phyloP scores from a whole-genome alignment of 2,797 vertebrate genomes.

The Protonibea diacanthus region DNA sequence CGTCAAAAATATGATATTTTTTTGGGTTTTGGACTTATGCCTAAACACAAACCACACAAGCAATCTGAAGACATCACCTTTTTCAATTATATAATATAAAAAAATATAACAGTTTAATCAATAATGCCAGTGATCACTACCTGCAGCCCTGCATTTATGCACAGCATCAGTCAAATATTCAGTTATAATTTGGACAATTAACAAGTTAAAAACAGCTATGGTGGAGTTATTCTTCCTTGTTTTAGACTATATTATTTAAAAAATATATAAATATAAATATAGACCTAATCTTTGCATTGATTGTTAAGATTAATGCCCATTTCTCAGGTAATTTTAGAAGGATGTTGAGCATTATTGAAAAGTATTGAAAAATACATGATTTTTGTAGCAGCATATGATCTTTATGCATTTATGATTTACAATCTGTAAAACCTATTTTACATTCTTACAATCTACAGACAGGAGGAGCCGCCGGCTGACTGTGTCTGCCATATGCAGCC shows the following conservation, averaged over 20 bases:
- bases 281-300: neutral
- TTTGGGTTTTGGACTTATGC: neutral
- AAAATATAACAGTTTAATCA: neutral
- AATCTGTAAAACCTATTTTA: slow-evolving; percentile 3
- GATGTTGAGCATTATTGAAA: neutral
- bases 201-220: neutral
- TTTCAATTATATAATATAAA: neutral
- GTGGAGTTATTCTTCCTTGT: neutral
- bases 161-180: neutral
- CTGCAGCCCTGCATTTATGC: neutral
- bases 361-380: neutral
- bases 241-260: neutral
- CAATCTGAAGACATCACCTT: neutral
- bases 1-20: neutral
- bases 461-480: neutral
- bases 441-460: neutral
- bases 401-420: neutral
- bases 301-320: neutral
- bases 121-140: neutral
- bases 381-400: neutral
- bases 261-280: neutral
- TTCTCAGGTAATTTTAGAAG: neutral
- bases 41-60: neutral
- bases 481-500: neutral
- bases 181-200: neutral